phyloP scores from a whole-genome alignment of 1,140 invertebrate species.

The Sitophilus oryzae region DNA sequence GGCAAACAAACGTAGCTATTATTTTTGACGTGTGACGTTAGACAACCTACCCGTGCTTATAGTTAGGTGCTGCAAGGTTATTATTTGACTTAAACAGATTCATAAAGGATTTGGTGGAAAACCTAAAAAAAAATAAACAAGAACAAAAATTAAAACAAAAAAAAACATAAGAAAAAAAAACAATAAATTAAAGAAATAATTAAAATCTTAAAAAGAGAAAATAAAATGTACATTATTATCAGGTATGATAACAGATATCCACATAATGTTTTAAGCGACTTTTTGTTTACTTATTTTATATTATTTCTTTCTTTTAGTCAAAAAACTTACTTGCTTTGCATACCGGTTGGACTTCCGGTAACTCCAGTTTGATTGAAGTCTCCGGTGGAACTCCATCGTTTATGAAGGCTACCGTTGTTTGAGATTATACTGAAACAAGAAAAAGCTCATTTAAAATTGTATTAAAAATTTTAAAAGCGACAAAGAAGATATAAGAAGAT shows the following conservation, averaged over 20 bases:
- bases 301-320: background rate
- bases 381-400: slow-evolving; percentile 78
- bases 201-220: no score
- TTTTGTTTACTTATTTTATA: no score
- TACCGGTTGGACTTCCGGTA: slow-evolving; percentile 16
- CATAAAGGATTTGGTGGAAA: slow-evolving; percentile 57
- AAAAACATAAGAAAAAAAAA: slow-evolving; percentile 22
- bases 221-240: no score
- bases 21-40: no score
- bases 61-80: slow-evolving; percentile 49
- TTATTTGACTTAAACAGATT: slow-evolving; percentile 55
- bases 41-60: slow-evolving; percentile 58
- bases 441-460: no score
- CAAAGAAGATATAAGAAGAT: no score
- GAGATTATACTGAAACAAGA: slow-evolving; percentile 34
- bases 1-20: no score
- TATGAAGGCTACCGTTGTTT: slow-evolving; percentile 49
- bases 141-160: slow-evolving; percentile 37
- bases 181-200: slow-evolving; percentile 4
- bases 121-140: slow-evolving; percentile 50
- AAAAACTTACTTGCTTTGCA: slow-evolving; percentile 39
- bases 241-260: no score
- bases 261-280: no score
- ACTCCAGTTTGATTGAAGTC: slow-evolving; percentile 55
- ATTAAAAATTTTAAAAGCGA: no score